Base-by-base conservation (phyloP, 2,113 vertebrate genomes). In the Triplophysa rosa region DNA sequence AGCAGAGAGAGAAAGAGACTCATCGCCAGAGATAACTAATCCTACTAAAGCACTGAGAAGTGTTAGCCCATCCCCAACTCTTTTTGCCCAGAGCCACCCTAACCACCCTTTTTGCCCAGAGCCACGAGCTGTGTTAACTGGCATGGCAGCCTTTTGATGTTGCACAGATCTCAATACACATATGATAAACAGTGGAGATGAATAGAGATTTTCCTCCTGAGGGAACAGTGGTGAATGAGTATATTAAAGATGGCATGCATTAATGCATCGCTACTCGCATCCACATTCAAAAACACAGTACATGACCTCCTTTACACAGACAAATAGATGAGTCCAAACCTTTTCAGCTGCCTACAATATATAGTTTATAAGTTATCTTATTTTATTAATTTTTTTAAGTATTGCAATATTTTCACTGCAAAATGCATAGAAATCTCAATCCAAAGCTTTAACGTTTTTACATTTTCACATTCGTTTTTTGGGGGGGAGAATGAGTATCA, bases 81-180 rank as follows among this genome's bases (percentile, higher is more conserved):
- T 17, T 61, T 65, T 73, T 64, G 80, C 84, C 56, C 74, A 62
- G 67, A 89, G 83, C 86, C 87, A 83, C 84, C 86, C 89, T 86
- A n/a, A n/a, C n/a, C n/a, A n/a, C n/a, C n/a, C 8, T 17, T 61
- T 65, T 73, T 64, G 80, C 84, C 56, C 74, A 62, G 67, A 89
- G 83, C 86, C 87, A 80, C 70, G 69, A 91, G 89, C 88, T 80
- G 88, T 85, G 89, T 90, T 90, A 89, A 90, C 88, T 90, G 86
- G 86, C 85, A 83, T 87, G 84, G 86, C 86, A 87, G 88, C 84
- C 89, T 88, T 93, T 92, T 92, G 91, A 93, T 92, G 90, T 92
- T 89, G 83, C 77, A 21, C 83, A 84, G 83, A 84, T 85, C 79
- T 84, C 85, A 88, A 87, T 80, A 88, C 84, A 83, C 73, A 92